These are phyloP conservation scores for Zaprionus nigranus DNA, from an alignment of 1,140 invertebrate genomes.

Conservation along the genomic window DNA sequence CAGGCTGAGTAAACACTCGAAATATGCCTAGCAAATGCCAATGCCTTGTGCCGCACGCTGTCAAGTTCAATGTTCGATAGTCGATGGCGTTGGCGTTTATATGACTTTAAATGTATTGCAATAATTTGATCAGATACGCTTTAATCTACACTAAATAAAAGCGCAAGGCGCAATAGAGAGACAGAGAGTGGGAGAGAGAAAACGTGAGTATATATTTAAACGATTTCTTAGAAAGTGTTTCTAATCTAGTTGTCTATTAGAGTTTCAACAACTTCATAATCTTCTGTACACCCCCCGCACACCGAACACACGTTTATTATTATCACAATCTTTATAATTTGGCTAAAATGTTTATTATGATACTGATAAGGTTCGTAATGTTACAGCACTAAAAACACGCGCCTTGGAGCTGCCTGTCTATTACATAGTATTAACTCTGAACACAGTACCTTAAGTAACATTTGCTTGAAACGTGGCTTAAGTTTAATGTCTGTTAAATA, in stretches of 20 bases:
- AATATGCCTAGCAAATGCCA: conserved; percentile 19
- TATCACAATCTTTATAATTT: conserved; percentile 37
- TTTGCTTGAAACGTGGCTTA: background rate
- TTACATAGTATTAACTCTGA: background rate
- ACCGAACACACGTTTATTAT: background rate
- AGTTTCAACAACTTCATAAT: conserved; percentile 24
- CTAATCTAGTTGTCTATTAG: conserved; percentile 50
- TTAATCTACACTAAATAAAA: conserved; percentile 7
- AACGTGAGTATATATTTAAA: background rate
- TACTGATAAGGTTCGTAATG: background rate
- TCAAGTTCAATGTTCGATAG: conserved; percentile 71
- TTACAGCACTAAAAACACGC: conserved; percentile 11
- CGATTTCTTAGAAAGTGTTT: conserved; percentile 20
- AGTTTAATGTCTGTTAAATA: background rate
- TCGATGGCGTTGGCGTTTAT: conserved; percentile 34
- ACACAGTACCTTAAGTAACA: conserved; percentile 4
- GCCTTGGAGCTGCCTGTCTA: conserved; percentile 1
- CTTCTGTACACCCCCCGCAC: background rate
- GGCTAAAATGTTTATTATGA: conserved; percentile 2
- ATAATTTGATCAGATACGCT: conserved; percentile 18
- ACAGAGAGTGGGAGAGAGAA: no score
- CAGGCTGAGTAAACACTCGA: conserved; percentile 8
- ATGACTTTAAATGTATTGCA: conserved; percentile 27
- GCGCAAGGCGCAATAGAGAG: conserved; percentile 1
- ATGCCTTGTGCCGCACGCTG: conserved; percentile 2